Evolutionary conservation across 2,113 vertebrate genomes (phyloP).

Genomic region (Elaphurus davidianus): DNA sequence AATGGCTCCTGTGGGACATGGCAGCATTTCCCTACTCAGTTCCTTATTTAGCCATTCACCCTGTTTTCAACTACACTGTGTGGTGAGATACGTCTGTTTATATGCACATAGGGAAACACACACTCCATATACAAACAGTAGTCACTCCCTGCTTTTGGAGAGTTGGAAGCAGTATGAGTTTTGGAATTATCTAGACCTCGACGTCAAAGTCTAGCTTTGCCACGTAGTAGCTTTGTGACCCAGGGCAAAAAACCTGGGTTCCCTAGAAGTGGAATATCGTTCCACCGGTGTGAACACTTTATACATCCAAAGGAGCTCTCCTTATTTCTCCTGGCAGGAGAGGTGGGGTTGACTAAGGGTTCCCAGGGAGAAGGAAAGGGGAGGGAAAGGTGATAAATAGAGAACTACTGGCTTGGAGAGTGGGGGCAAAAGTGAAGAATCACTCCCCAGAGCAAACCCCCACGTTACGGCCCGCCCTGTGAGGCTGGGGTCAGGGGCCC

Average conservation of each 20-base stretch:
- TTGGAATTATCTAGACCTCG: background rate
- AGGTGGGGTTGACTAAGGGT: background rate
- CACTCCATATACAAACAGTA: background rate
- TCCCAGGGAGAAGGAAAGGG: background rate
- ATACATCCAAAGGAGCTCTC: background rate
- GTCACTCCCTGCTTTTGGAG: background rate
- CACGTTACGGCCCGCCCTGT: accelerated
- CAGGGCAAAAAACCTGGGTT: background rate
- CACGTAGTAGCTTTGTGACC: background rate
- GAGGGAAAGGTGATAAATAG: background rate
- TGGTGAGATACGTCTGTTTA: background rate
- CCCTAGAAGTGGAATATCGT: background rate
- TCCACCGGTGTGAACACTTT: background rate
- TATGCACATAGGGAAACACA: background rate
- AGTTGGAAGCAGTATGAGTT: background rate
- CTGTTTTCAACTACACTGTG: background rate
- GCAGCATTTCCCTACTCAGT: background rate
- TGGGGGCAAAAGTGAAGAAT: background rate
- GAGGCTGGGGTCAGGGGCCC: background rate
- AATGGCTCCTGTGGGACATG: background rate
- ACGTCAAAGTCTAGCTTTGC: background rate
- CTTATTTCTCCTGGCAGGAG: background rate
- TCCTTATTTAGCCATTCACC: background rate
- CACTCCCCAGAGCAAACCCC: background rate
- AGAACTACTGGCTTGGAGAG: background rate